Percentiles rank a stretch among this genome's conserved stretches.
phyloP scores from a whole-genome alignment of 1,140 invertebrate species.

The Holcopasites calliopsidis region DNA sequence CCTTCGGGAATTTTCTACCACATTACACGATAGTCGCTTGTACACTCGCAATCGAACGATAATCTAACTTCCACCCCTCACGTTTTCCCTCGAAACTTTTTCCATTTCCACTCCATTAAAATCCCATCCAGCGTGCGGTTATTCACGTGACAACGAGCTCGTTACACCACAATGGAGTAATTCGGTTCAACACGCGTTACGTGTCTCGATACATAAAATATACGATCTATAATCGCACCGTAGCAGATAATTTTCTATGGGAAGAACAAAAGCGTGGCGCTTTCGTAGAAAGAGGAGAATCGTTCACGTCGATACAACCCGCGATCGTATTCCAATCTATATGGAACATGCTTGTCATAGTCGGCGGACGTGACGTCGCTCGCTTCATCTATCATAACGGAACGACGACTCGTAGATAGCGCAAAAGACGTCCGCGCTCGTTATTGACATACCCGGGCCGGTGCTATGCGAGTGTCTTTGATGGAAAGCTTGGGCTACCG shows the following conservation, averaged over 20 bases:
- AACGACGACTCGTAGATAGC: background rate
- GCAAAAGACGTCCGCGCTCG: slow-evolving; percentile 20
- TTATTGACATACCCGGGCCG: slow-evolving; percentile 41
- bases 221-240: background rate
- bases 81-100: background rate
- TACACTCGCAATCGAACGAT: too few species aligned
- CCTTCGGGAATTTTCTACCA: too few species aligned
- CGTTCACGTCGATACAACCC: too few species aligned
- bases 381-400: slow-evolving; percentile 49
- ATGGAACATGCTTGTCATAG: too few species aligned
- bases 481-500: slow-evolving; percentile 23
- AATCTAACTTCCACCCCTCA: too few species aligned
- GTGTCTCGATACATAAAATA: background rate
- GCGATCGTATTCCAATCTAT: too few species aligned
- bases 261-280: background rate
- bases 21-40: too few species aligned
- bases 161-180: too few species aligned
- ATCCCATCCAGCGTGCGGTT: background rate
- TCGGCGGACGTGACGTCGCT: background rate
- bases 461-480: slow-evolving; percentile 17
- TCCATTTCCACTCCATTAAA: background rate
- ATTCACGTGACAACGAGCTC: too few species aligned
- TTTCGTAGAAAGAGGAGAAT: too few species aligned
- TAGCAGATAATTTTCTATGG: background rate
- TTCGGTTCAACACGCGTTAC: too few species aligned